phyloP scores from a whole-genome alignment of 1,140 invertebrate genomes.

The Idris sp. region DNA sequence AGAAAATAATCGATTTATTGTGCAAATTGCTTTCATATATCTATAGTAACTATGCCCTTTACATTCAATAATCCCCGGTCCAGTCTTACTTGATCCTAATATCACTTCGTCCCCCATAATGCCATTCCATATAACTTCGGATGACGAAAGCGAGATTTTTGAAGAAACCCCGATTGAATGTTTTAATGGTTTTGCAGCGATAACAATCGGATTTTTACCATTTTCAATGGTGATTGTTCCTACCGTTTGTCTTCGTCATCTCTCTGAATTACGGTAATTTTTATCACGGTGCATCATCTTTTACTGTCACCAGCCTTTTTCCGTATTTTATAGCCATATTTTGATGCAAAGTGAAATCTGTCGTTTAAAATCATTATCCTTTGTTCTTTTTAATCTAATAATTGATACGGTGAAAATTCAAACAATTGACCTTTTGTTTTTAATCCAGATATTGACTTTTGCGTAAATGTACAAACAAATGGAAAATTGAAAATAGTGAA shows the following conservation, averaged over 20 bases:
- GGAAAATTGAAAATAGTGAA: no score
- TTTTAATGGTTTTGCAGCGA: slow-evolving; percentile 58
- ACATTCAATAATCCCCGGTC: slow-evolving; percentile 12
- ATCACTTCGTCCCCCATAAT: slow-evolving; percentile 13
- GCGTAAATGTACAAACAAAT: no score
- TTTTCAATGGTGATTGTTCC: slow-evolving; percentile 63
- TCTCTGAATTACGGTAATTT: slow-evolving; percentile 61
- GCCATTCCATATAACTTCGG: slow-evolving; percentile 28
- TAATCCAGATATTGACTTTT: slow-evolving; percentile 1
- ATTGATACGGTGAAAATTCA: slow-evolving; percentile 10
- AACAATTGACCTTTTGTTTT: background rate
- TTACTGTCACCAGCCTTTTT: slow-evolving; percentile 22
- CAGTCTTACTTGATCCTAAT: slow-evolving; percentile 15
- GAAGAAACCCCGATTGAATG: no score
- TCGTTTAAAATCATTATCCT: slow-evolving; percentile 22
- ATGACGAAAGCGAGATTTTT: slow-evolving; percentile 36
- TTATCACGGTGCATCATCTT: slow-evolving; percentile 45
- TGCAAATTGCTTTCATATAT: slow-evolving; percentile 31
- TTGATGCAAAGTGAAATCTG: slow-evolving; percentile 31
- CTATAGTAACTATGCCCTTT: slow-evolving; percentile 1
- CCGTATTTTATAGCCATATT: slow-evolving; percentile 30
- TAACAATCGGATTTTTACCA: slow-evolving; percentile 62
- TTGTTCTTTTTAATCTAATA: slow-evolving; percentile 13
- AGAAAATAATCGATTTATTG: slow-evolving; percentile 8
- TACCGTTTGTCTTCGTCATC: slow-evolving; percentile 62